phyloP scores from a whole-genome alignment of 2,797 vertebrate genomes.

The Cottoperca gobio region DNA sequence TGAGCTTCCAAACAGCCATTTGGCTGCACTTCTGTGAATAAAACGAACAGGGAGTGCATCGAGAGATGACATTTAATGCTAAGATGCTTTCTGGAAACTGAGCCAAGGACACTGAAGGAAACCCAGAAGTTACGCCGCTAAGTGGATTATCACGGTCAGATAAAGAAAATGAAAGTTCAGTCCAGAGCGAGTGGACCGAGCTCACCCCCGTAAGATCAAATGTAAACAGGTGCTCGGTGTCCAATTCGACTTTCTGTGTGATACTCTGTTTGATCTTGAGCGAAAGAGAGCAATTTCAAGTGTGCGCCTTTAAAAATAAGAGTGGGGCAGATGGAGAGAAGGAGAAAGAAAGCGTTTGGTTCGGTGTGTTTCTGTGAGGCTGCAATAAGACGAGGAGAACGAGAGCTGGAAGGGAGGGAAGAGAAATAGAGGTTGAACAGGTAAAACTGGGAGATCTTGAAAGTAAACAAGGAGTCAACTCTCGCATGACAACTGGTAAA shows the following conservation, averaged over 20 bases:
- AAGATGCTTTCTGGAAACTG: conserved; percentile 54
- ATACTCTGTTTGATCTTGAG: conserved; percentile 52
- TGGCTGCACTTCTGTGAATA: conserved; percentile 10
- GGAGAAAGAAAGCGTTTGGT: conserved; percentile 20
- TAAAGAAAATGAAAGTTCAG: conserved; percentile 63
- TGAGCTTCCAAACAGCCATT: neutral
- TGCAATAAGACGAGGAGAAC: conserved; percentile 46
- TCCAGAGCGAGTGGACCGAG: conserved; percentile 13
- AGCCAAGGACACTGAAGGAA: conserved; percentile 48
- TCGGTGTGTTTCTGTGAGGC: conserved; percentile 53
- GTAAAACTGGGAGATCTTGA: conserved; percentile 18
- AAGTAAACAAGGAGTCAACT: conserved; percentile 10
- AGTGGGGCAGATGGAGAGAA: conserved; percentile 35
- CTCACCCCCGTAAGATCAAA: conserved; percentile 39
- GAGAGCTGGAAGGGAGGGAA: conserved; percentile 38
- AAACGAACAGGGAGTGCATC: conserved; percentile 12
- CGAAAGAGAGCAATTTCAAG: conserved; percentile 36
- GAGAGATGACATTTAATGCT: conserved; percentile 47
- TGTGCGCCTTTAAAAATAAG: conserved; percentile 2
- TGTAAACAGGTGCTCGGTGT: conserved; percentile 54
- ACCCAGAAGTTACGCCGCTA: conserved; percentile 48
- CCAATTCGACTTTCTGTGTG: conserved; percentile 27
- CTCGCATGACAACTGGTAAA: conserved; percentile 30
- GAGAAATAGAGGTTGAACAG: conserved; percentile 38
- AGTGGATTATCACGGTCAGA: conserved; percentile 60